Evolutionary conservation across 2,797 vertebrate genomes (phyloP).

Genomic region (Propithecus deckenii): DNA sequence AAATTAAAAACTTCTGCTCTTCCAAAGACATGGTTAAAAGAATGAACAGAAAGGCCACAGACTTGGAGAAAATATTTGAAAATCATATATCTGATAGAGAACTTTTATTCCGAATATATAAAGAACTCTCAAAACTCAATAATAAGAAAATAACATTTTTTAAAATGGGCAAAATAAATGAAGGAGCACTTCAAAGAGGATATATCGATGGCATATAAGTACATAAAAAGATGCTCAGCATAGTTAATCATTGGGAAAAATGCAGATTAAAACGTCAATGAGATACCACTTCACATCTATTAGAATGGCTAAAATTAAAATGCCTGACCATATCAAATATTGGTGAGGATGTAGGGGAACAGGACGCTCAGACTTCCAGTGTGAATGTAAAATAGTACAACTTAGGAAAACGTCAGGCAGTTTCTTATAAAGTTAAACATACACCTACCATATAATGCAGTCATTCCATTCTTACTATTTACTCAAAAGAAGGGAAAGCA

Average conservation of each 20-base stretch:
- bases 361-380: background rate
- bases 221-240: background rate
- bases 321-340: background rate
- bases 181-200: background rate
- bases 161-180: background rate
- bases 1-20: constrained; percentile 21
- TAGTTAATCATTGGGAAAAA: background rate
- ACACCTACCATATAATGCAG: background rate
- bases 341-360: background rate
- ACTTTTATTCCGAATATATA: background rate
- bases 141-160: background rate
- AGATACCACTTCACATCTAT: background rate
- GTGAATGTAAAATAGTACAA: background rate
- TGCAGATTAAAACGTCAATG: background rate
- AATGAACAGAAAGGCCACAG: background rate
- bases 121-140: background rate
- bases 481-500: background rate
- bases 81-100: background rate
- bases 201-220: background rate
- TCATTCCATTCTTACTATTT: background rate
- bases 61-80: background rate
- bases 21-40: background rate
- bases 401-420: background rate
- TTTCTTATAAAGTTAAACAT: constrained; percentile 6
- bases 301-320: background rate